Conservation (phyloP, 2,888 invertebrate genomes). For the Chydorus sphaericus region DNA sequence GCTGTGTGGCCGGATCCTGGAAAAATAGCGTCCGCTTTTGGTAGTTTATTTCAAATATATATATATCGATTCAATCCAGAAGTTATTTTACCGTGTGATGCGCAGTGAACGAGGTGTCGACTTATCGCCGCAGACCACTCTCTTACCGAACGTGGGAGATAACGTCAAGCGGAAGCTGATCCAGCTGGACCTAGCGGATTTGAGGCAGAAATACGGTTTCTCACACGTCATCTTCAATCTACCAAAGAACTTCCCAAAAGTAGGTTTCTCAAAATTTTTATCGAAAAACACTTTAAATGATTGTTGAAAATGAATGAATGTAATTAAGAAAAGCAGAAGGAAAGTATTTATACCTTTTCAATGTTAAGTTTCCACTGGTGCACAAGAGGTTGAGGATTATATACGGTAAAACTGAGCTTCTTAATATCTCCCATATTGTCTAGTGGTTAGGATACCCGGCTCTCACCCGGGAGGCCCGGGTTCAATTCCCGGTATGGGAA, state of each 20-base stretch:
- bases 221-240: conserved; percentile 57
- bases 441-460: conserved; percentile 13
- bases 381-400: too few species aligned
- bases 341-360: too few species aligned
- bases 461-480: conserved; percentile 13
- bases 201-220: conserved; percentile 41
- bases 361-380: too few species aligned
- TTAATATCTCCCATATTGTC: conserved; percentile 9
- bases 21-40: conserved; percentile 23
- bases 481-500: conserved; percentile 13
- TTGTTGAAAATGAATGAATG: background rate
- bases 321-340: background rate
- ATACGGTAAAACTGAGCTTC: too few species aligned
- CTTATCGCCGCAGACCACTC: conserved; percentile 40
- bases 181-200: conserved; percentile 43
- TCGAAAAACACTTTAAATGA: background rate
- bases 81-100: background rate
- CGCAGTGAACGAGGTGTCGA: conserved; percentile 42
- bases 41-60: conserved; percentile 19
- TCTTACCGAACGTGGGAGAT: conserved; percentile 35
- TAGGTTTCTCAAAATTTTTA: conserved; percentile 26
- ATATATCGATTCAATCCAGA: background rate
- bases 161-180: conserved; percentile 32
- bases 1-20: conserved; percentile 46
- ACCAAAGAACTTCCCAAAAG: conserved; percentile 43